Conservation (phyloP, 2,113 vertebrate species). For the Sinocyclocheilus rhinocerous region DNA sequence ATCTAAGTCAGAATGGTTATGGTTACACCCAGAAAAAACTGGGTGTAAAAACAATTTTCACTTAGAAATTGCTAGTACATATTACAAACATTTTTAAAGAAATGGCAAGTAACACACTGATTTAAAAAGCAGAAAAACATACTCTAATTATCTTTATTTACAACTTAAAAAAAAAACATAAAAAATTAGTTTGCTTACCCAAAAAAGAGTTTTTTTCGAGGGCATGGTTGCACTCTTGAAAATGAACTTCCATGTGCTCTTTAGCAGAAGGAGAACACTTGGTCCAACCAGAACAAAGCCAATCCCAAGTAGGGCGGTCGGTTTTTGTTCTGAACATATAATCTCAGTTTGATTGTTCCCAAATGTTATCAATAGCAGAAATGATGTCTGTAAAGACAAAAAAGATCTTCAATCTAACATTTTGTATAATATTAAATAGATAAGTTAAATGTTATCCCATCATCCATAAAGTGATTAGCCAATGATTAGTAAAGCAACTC, state of each 20-base stretch:
- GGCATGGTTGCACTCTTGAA: slow-evolving; percentile 66
- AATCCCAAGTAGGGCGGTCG: slow-evolving; percentile 60
- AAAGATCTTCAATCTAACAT: not conserved
- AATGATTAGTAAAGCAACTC: slow-evolving; percentile 2
- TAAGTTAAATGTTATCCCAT: not conserved
- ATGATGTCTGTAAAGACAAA: slow-evolving; percentile 56
- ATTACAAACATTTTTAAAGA: not conserved
- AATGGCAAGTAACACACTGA: slow-evolving; percentile 18
- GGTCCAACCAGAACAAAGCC: slow-evolving; percentile 61
- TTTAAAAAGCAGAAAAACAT: not conserved
- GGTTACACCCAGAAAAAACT: not conserved
- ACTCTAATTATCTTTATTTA: too few relatives aligned
- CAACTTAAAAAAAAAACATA: too few relatives aligned
- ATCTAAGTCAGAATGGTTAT: not conserved
- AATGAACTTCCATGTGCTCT: slow-evolving; percentile 69
- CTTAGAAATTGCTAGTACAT: not conserved
- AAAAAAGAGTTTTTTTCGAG: slow-evolving; percentile 14
- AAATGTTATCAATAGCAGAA: slow-evolving; percentile 69
- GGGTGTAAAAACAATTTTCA: too few relatives aligned
- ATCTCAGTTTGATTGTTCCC: slow-evolving; percentile 52
- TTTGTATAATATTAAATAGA: not conserved
- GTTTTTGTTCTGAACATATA: slow-evolving; percentile 55
- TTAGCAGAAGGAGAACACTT: slow-evolving; percentile 64
- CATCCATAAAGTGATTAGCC: not conserved
- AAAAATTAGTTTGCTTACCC: slow-evolving; percentile 55